phyloP scores from a whole-genome alignment of 1,140 invertebrate genomes.

The Lanistes nyassanus region DNA sequence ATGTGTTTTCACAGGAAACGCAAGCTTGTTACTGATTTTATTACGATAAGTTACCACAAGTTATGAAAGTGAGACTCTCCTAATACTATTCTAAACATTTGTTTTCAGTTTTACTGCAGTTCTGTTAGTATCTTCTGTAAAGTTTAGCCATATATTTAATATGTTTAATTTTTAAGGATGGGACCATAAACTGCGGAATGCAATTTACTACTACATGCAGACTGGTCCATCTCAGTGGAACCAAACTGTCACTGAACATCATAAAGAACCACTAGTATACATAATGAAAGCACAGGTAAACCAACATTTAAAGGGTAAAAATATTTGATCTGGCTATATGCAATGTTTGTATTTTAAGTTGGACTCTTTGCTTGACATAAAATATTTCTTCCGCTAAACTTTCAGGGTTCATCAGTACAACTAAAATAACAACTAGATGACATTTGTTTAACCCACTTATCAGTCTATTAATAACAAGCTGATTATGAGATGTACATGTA shows the following conservation, averaged over 20 bases:
- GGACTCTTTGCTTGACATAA: too few species aligned
- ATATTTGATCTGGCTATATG: background rate
- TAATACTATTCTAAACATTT: background rate
- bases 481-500: too few species aligned
- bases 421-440: too few species aligned
- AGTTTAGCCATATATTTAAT: background rate
- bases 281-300: constrained; percentile 80
- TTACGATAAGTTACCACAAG: background rate
- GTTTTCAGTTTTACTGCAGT: background rate
- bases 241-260: constrained; percentile 46
- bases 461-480: too few species aligned
- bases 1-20: background rate
- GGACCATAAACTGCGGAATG: constrained; percentile 60
- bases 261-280: constrained; percentile 72
- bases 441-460: too few species aligned
- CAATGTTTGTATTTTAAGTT: background rate
- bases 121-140: background rate
- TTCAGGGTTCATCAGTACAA: too few species aligned
- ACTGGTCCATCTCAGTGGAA: constrained; percentile 42
- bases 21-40: background rate
- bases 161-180: constrained; percentile 45
- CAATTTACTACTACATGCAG: constrained; percentile 55
- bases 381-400: too few species aligned
- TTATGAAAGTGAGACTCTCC: background rate
- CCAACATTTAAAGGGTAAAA: constrained; percentile 10